Conservation (phyloP, 1,140 invertebrate species). For the Galleria mellonella region DNA sequence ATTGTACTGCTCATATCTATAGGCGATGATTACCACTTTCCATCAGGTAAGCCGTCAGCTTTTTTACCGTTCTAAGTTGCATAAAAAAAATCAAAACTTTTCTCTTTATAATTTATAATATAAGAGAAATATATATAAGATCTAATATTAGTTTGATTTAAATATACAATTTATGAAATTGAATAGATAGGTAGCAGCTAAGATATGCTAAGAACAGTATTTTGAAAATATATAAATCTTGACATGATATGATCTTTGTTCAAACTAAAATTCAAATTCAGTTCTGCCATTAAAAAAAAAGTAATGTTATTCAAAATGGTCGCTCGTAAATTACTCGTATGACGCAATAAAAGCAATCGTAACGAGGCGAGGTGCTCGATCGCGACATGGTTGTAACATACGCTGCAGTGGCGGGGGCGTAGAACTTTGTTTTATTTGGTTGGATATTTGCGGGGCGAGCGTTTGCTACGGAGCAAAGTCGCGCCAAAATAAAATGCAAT, state of each 20-base stretch:
- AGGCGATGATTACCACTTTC: too few species aligned
- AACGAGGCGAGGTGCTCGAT: not conserved
- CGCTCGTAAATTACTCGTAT: conserved; percentile 18
- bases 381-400: conserved; percentile 20
- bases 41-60: too few species aligned
- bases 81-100: too few species aligned
- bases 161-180: too few species aligned
- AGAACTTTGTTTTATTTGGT: conserved; percentile 14
- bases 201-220: too few species aligned
- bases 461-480: conserved; percentile 4
- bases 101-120: too few species aligned
- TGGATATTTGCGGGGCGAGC: conserved; percentile 1
- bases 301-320: conserved; percentile 14
- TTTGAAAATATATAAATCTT: conserved; percentile 3
- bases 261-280: not conserved
- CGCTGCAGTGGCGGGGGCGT: conserved; percentile 7
- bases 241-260: conserved; percentile 7
- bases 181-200: too few species aligned
- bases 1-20: too few species aligned
- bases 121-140: too few species aligned
- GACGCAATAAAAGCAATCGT: conserved; percentile 19
- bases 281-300: too few species aligned
- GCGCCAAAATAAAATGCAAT: conserved; percentile 47
- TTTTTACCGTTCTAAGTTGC: too few species aligned
- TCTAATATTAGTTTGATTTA: too few species aligned